Conservation (phyloP, 2,113 vertebrate genomes). For the Canis aureus region DNA sequence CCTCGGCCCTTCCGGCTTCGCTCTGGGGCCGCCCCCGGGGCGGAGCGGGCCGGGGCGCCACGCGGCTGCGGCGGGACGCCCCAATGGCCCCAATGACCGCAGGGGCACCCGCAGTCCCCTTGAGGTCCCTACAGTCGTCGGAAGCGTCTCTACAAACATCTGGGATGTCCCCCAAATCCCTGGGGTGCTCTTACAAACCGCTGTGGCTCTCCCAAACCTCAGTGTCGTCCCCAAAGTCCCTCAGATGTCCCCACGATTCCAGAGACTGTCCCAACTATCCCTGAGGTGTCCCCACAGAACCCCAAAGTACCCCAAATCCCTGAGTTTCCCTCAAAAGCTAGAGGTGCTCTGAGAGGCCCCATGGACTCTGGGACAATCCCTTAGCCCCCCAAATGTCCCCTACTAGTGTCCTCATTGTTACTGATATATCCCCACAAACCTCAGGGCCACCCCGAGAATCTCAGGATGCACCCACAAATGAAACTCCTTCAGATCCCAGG, state of each 20-base stretch:
- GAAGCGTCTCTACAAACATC: constrained; percentile 36
- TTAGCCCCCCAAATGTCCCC: background rate
- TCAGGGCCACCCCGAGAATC: background rate
- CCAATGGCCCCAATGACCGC: background rate
- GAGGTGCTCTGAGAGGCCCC: background rate
- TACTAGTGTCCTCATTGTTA: background rate
- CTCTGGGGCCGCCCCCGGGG: constrained; percentile 75
- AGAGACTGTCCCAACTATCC: background rate
- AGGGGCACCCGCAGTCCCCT: background rate
- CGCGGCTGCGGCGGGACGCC: background rate
- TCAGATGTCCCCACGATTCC: background rate
- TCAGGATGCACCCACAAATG: background rate
- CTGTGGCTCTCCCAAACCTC: background rate
- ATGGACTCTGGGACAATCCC: too few relatives aligned
- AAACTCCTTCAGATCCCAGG: background rate
- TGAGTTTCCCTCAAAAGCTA: background rate
- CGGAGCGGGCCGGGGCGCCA: constrained; percentile 59
- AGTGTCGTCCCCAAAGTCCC: background rate
- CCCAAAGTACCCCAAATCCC: background rate
- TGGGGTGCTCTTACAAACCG: background rate
- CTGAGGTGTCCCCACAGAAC: background rate
- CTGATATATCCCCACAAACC: background rate
- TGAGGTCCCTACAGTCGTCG: background rate
- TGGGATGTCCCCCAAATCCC: background rate
- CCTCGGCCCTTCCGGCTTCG: constrained; percentile 81